Conservation (phyloP, 2,797 vertebrate species). For the Dryobates pubescens region DNA sequence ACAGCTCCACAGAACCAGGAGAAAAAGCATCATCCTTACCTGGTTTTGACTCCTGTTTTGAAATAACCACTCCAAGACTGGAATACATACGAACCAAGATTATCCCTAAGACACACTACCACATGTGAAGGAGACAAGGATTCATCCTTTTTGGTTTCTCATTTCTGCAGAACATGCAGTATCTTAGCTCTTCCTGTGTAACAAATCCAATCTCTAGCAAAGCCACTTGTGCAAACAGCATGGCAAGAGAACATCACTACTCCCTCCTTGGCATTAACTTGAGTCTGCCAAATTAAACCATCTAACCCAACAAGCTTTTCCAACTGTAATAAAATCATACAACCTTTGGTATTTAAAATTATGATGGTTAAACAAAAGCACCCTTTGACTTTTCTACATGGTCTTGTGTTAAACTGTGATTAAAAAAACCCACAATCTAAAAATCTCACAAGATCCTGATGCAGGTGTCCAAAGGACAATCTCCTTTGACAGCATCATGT, state of each 20-base stretch:
- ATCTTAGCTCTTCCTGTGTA: neutral
- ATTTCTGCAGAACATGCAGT: neutral
- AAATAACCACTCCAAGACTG: neutral
- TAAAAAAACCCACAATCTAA: neutral
- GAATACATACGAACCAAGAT: neutral
- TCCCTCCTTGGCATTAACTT: neutral
- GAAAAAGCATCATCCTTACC: neutral
- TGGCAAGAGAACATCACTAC: neutral
- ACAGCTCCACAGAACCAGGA: neutral
- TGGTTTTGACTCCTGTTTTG: neutral
- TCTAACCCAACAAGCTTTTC: slow-evolving; percentile 65
- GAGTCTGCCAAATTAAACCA: neutral
- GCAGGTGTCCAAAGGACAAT: neutral
- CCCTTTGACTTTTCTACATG: slow-evolving; percentile 78
- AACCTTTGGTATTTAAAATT: slow-evolving; percentile 77
- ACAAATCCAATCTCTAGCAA: neutral
- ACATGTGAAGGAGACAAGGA: neutral
- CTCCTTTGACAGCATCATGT: neutral
- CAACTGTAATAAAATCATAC: slow-evolving; percentile 82
- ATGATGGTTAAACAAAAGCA: slow-evolving; percentile 67
- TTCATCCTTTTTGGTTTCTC: neutral
- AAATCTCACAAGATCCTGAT: slow-evolving; percentile 7
- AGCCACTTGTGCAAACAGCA: neutral
- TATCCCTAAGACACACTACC: neutral
- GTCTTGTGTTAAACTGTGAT: slow-evolving; percentile 62